Evolutionary conservation across 2,797 vertebrate genomes (phyloP), one percentile per base, ranked within the genome.

Genomic region (Hippopotamyrus pictus): DNA sequence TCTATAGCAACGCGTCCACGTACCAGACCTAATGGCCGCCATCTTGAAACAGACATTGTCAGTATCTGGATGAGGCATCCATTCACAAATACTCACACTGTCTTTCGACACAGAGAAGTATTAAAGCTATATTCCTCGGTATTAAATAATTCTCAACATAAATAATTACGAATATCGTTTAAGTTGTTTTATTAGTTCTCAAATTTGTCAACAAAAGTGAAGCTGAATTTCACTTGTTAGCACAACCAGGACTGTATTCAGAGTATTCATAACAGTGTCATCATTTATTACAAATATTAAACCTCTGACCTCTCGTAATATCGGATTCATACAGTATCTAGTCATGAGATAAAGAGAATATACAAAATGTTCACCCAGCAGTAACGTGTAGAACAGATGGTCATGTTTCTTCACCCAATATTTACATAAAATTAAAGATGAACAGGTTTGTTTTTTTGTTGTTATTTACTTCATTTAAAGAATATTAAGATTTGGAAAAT

Each of bases 1-100:
- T 90, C 90, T 91, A 95, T 95, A 91, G 94, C 92, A 95, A 95
- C 94, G 92, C 90, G 54, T 92, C 88, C 8, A 89, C 92, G 82
- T 92, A 95, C 95, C 94, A 92, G 91, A 3, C 89, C 89, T 62
- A 12, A 29, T 50, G 2, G 44, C 54, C 92, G 93, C 94, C 95
- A 95, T 96, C 91, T 95, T 95, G 91, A 90, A 59, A 33, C 69
- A 73, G 69, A 17, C 37, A 73, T 73, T 17, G 17, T n/a, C 14
- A 44, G 73, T 37, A 79, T 79, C 17, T 46, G 17, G 37, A 82
- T 82, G 44, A 46, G 44, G 44, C 19, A n/a, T 44, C 79, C 79
- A 83, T 48, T 46, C 41, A 46, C 44, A 83, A 48, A 83, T 12
- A 83, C 0, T 25, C 17, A 65, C 11, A 17, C 37, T 14, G 41